A percentile compares a stretch with the other conserved stretches of the same genome.
phyloP scores from a whole-genome alignment of 2,797 vertebrate species.

The Halcyon chelicuti region DNA sequence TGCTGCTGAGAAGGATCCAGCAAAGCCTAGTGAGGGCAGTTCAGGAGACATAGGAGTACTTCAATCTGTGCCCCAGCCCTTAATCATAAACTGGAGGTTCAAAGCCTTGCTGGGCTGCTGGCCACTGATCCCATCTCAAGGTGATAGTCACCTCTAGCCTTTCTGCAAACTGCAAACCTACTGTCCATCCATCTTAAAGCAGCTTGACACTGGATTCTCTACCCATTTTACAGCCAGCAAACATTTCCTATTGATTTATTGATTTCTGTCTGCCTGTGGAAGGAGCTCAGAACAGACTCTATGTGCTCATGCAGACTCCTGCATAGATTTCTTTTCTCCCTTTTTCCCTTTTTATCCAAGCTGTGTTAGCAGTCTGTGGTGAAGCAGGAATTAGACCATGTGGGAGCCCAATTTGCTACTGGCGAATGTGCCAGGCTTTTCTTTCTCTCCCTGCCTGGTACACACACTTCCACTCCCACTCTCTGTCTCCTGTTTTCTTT shows the following conservation, averaged over 20 bases:
- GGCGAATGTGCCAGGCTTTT: conserved; percentile 75
- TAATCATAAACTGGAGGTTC: conserved; percentile 82
- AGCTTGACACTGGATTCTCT: conserved; percentile 91
- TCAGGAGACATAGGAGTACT: conserved; percentile 31
- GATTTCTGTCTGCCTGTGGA: conserved; percentile 94
- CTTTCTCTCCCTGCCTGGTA: conserved; percentile 48
- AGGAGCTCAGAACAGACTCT: conserved; percentile 90
- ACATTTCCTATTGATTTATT: conserved; percentile 98
- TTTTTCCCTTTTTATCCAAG: conserved; percentile 86
- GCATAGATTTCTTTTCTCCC: conserved; percentile 90
- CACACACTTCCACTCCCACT: not conserved
- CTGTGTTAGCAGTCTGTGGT: conserved; percentile 83
- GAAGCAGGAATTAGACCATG: conserved; percentile 91
- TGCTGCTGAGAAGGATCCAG: not conserved
- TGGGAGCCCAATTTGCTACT: conserved; percentile 89
- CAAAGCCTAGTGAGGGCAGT: not conserved
- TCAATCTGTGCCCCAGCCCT: conserved; percentile 70
- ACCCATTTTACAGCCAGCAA: conserved; percentile 95
- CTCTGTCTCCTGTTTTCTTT: not conserved
- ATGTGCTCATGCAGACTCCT: conserved; percentile 85
- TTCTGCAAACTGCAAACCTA: conserved; percentile 82
- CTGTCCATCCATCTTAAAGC: conserved; percentile 92
- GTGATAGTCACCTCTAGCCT: conserved; percentile 87
- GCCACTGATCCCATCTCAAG: conserved; percentile 82
- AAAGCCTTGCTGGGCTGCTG: conserved; percentile 76